Conservation (phyloP, 2,113 vertebrate genomes). For the Ammospiza caudacuta region DNA sequence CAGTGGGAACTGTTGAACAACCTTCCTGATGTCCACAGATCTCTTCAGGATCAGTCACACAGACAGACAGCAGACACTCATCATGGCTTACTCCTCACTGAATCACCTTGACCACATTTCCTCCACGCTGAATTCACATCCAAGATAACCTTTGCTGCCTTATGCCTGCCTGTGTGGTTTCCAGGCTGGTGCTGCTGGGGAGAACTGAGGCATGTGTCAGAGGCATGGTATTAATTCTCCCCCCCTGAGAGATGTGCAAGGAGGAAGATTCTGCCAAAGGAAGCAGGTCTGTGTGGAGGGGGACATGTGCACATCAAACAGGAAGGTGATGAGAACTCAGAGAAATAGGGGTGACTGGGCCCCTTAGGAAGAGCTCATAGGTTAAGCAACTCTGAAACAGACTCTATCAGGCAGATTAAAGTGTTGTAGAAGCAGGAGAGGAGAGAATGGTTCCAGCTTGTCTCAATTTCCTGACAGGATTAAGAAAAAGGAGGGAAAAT, state of each 20-base stretch:
- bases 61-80: not conserved
- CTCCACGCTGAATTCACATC: not conserved
- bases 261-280: not conserved
- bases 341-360: not conserved
- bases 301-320: not conserved
- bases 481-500: not conserved
- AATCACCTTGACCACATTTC: not conserved
- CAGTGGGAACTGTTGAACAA: not conserved
- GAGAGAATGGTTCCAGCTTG: not conserved
- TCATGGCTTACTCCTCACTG: not conserved
- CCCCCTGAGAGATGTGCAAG: not conserved
- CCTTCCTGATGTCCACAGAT: not conserved
- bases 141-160: not conserved
- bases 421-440: not conserved
- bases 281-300: not conserved
- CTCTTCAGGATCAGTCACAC: not conserved
- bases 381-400: not conserved
- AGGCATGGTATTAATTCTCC: not conserved
- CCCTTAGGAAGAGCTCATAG: not conserved
- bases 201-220: not conserved
- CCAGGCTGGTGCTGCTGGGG: not conserved
- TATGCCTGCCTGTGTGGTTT: not conserved
- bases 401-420: not conserved
- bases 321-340: not conserved
- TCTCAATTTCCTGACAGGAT: conserved; percentile 46